Base-by-base conservation (phyloP, 2,888 invertebrate species). In the Ethmia dodecea region DNA sequence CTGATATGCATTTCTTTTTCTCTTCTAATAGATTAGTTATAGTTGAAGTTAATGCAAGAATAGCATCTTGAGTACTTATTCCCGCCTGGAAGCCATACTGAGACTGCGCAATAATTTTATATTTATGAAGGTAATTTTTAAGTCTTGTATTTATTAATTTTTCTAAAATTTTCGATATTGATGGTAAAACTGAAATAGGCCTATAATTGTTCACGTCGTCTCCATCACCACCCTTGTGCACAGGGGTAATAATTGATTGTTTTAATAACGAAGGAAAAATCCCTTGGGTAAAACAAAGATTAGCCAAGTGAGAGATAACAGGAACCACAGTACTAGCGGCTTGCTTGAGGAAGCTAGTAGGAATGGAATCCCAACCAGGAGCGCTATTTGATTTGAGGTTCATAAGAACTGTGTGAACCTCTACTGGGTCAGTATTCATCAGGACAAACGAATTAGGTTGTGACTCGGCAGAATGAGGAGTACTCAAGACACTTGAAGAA, bases 361-460 rank as follows among this genome's bases (percentile, higher is more conserved):
- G 33, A 3, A 39, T 37, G n/a, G 28, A 31, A 10, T 42, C 42
- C 36, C 36, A 42, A 0, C 42, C 36, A 10, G 8, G 14, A 5
- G 27, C 27, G 12, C 27, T 27, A 12, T 3, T 24, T 8, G 6
- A 8, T 3, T 24, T 10, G 3, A 24, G n/a, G n/a, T 10, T 10
- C 5, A 8, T 27, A 5, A 27, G 11, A 5, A 27, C 12, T 3
- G 11, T 5, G 4, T 27, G 12, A 5, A 27, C 27, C 9, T 27
- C 27, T 13, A 4, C 13, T 4, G 2, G 4, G 9, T 27, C 27
- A 8, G 27, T 13, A 9, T 27, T n/a, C 9, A 27, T 4, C 12
- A 27, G 27, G 3, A 27, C 27, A 3, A 27, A n/a, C n/a, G n/a
- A n/a, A n/a, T n/a, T 13, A 11, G 27, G 12, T n/a, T 27, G 11